Percentiles rank a stretch among this genome's conserved stretches.
Evolutionary conservation across 2,113 vertebrate species (phyloP).

Genomic region (Thymallus thymallus): DNA sequence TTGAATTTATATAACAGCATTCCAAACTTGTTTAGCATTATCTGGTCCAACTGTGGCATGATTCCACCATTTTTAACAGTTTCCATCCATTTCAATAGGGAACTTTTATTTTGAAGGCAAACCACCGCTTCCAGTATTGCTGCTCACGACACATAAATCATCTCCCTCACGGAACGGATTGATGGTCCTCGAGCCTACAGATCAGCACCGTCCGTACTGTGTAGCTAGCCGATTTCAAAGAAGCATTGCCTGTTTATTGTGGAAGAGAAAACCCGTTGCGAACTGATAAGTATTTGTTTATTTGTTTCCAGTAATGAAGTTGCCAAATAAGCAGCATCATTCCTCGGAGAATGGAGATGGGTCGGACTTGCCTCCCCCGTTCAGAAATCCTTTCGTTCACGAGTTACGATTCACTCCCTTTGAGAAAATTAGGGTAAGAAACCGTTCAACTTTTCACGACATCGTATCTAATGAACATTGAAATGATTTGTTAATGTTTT

Average conservation of each 20-base stretch:
- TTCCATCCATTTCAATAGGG: too few relatives aligned
- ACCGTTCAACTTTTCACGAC: not conserved
- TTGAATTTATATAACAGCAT: too few relatives aligned
- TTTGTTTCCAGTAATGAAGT: conserved; percentile 67
- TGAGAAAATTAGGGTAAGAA: conserved; percentile 84
- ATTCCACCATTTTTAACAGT: too few relatives aligned
- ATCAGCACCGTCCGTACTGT: too few relatives aligned
- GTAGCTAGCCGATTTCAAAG: not conserved
- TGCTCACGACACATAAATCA: conserved; percentile 1
- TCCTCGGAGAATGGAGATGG: conserved; percentile 54
- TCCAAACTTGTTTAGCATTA: too few relatives aligned
- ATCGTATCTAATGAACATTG: not conserved
- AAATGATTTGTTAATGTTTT: too few relatives aligned
- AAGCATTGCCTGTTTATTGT: too few relatives aligned
- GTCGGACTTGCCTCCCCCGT: conserved; percentile 62
- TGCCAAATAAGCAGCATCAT: conserved; percentile 61
- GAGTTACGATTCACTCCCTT: conserved; percentile 74
- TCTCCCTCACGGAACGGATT: not conserved
- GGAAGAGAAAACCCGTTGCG: not conserved
- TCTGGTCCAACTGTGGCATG: too few relatives aligned
- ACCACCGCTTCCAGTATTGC: too few relatives aligned
- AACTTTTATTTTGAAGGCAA: too few relatives aligned
- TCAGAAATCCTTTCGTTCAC: conserved; percentile 84
- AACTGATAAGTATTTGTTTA: not conserved
- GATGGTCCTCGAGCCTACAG: not conserved